phyloP scores from a whole-genome alignment of 2,888 invertebrate species.

The Diplazon laetatorius region DNA sequence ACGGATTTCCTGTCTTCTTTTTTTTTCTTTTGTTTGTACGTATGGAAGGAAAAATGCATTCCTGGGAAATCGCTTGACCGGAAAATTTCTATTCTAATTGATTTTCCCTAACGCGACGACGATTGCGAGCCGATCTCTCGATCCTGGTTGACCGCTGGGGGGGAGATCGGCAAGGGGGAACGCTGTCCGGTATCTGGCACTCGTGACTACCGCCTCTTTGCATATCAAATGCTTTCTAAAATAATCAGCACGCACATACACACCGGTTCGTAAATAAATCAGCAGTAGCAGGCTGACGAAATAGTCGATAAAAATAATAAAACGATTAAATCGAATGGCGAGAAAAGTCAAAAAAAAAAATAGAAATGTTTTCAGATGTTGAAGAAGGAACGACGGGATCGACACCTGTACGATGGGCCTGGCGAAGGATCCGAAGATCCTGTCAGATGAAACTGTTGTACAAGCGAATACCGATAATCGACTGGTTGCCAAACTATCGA shows the following conservation, averaged over 20 bases:
- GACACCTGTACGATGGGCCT: slow-evolving; percentile 78
- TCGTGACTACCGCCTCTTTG: slow-evolving; percentile 9
- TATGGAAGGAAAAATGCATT: not conserved
- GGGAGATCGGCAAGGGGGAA: too few relatives aligned
- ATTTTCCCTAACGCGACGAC: slow-evolving; percentile 12
- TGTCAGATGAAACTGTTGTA: slow-evolving; percentile 86
- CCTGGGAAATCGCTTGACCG: not conserved
- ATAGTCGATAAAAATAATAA: not conserved
- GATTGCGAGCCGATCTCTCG: slow-evolving; percentile 9
- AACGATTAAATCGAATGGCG: not conserved
- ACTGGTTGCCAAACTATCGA: slow-evolving; percentile 89
- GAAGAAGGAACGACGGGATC: slow-evolving; percentile 66
- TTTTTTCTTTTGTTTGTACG: not conserved
- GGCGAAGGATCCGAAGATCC: slow-evolving; percentile 83
- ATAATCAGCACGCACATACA: slow-evolving; percentile 17
- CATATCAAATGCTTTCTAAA: slow-evolving; percentile 34
- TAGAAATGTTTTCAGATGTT: slow-evolving; percentile 67
- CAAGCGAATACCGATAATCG: slow-evolving; percentile 86
- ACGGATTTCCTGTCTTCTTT: not conserved
- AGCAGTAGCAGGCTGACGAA: not conserved
- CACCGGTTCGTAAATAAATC: not conserved
- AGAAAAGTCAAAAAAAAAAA: too few relatives aligned
- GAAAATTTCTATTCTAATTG: slow-evolving; percentile 6
- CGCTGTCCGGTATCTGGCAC: slow-evolving; percentile 25
- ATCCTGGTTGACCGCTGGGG: not conserved